A percentile compares a stretch with the other conserved stretches of the same genome.
These are phyloP conservation scores for Limanda limanda DNA, from an alignment of 2,113 vertebrate genomes.

Conservation along the genomic window DNA sequence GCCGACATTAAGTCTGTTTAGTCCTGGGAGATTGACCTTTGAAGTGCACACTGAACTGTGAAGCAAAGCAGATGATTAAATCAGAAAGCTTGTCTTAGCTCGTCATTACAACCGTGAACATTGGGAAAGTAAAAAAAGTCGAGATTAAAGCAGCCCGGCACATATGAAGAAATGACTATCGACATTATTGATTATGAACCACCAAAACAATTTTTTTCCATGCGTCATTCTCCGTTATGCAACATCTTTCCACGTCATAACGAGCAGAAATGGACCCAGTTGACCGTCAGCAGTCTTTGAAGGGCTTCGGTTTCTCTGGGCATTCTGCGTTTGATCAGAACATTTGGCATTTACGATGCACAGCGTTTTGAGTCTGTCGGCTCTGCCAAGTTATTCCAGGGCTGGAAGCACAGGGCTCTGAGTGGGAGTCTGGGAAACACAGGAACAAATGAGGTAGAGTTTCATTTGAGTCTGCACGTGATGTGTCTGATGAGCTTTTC, in stretches of 20 bases:
- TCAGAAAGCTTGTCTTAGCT: conserved; percentile 70
- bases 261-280: conserved; percentile 36
- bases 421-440: neutral
- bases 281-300: conserved; percentile 51
- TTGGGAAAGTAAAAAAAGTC: conserved; percentile 43
- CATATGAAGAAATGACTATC: conserved; percentile 37
- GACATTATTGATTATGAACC: conserved; percentile 54
- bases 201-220: conserved; percentile 23
- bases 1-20: conserved; percentile 54
- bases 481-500: too few relatives aligned
- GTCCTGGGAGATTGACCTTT: conserved; percentile 71
- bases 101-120: conserved; percentile 58
- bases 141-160: conserved; percentile 24
- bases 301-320: conserved; percentile 61
- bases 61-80: conserved; percentile 71
- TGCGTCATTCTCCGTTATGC: conserved; percentile 26
- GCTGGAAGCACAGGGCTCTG: neutral
- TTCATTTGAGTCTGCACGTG: too few relatives aligned
- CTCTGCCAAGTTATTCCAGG: too few relatives aligned
- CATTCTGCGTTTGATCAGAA: conserved; percentile 61
- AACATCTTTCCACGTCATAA: conserved; percentile 29
- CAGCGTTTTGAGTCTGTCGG: conserved; percentile 4
- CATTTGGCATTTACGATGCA: conserved; percentile 58
- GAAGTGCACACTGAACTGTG: conserved; percentile 67
- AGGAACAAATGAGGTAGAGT: too few relatives aligned